phyloP scores from a whole-genome alignment of 2,113 vertebrate genomes.

The Apteryx mantelli region DNA sequence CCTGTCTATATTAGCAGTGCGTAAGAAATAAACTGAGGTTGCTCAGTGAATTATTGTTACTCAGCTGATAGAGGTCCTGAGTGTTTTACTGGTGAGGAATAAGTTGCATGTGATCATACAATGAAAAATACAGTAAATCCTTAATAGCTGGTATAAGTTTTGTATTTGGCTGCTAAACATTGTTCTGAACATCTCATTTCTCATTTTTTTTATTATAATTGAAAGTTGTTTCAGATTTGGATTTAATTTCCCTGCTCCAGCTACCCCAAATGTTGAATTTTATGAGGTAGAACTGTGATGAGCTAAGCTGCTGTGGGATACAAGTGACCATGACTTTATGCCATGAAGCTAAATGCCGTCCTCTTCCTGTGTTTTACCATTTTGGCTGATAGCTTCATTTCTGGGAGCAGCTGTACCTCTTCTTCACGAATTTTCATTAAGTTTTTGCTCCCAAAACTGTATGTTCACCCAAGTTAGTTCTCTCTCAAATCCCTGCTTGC shows the following conservation, averaged over 20 bases:
- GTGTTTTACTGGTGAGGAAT: neutral
- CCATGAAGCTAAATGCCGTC: neutral
- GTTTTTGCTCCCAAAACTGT: neutral
- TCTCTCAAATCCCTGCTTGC: neutral
- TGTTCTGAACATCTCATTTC: neutral
- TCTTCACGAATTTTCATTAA: neutral
- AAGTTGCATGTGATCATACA: neutral
- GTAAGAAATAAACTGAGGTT: neutral
- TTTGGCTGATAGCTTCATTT: neutral
- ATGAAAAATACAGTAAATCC: neutral
- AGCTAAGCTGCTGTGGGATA: neutral
- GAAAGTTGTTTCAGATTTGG: neutral
- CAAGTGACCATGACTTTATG: rapidly evolving
- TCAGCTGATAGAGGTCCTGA: neutral
- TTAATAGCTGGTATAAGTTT: neutral
- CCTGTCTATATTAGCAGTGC: neutral
- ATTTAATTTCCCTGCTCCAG: neutral
- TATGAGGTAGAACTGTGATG: neutral
- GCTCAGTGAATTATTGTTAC: neutral
- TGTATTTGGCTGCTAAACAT: neutral
- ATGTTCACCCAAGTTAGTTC: neutral
- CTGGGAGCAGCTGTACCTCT: neutral
- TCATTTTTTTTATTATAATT: neutral
- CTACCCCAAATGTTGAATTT: too few relatives aligned
- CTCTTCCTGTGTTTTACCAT: neutral